Conservation (phyloP, 92 coral and sea anemone species). For the Phymanthus crucifer region DNA sequence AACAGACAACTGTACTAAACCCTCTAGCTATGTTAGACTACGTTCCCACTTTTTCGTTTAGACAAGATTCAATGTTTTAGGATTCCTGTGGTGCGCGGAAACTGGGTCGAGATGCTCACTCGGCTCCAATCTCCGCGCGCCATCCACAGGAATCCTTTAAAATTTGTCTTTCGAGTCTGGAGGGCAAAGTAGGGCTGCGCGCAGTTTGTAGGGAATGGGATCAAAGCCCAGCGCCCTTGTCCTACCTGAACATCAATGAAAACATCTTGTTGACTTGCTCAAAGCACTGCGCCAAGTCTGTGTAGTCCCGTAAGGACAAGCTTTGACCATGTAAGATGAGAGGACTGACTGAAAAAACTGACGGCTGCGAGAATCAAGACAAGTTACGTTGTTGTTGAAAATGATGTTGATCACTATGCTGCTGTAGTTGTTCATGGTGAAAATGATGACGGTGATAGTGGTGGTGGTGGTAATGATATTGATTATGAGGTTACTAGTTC, state of each 20-base stretch:
- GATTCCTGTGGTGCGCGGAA: too few species aligned
- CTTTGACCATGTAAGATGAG: conserved; percentile 65
- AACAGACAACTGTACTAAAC: not conserved
- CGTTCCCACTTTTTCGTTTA: too few species aligned
- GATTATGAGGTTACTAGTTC: too few species aligned
- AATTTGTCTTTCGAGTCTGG: too few species aligned
- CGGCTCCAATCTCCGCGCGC: too few species aligned
- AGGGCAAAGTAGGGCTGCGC: too few species aligned
- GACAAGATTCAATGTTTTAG: too few species aligned
- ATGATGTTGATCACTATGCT: not conserved
- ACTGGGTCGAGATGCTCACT: too few species aligned
- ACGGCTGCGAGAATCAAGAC: conserved; percentile 39
- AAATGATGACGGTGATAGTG: not conserved
- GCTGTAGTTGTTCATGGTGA: not conserved
- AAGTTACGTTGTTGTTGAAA: not conserved
- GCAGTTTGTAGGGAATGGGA: not conserved
- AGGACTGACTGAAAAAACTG: conserved; percentile 56
- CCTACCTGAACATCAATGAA: conserved; percentile 64
- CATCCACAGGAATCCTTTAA: too few species aligned
- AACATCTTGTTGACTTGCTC: conserved; percentile 66
- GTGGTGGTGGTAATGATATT: not conserved
- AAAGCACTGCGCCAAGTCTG: conserved; percentile 57
- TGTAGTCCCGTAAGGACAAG: conserved; percentile 71
- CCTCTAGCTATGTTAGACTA: too few species aligned
- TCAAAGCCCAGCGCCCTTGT: not conserved